These are phyloP conservation scores for Corapipo altera DNA, from an alignment of 2,113 vertebrate species.

Conservation along the genomic window DNA sequence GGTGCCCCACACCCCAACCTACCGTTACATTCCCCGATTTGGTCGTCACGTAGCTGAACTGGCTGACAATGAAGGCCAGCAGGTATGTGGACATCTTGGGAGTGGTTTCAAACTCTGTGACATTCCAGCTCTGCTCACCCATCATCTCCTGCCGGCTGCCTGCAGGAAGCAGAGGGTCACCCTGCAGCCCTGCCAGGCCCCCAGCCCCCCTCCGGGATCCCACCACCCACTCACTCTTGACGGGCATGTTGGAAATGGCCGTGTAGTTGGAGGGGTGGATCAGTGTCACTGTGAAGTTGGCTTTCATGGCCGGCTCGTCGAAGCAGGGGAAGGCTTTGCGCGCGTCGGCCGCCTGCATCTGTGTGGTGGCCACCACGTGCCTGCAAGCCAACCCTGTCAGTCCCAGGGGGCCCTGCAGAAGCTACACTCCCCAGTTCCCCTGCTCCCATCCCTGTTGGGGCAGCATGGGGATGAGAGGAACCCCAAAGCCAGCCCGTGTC, in stretches of 20 bases:
- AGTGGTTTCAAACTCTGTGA: slow-evolving; percentile 75
- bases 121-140: background rate
- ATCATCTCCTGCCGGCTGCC: fast-evolving
- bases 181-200: background rate
- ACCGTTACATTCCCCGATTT: background rate
- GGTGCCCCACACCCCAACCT: background rate
- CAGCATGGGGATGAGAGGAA: too few relatives aligned
- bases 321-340: slow-evolving; percentile 96
- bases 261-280: slow-evolving; percentile 48
- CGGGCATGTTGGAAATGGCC: slow-evolving; percentile 87
- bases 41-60: background rate
- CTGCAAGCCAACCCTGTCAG: slow-evolving; percentile 62
- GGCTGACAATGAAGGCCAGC: slow-evolving; percentile 84
- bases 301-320: slow-evolving; percentile 94
- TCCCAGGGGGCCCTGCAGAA: fast-evolving
- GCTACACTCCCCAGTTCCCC: background rate
- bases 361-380: slow-evolving; percentile 86
- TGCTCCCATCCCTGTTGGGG: background rate
- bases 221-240: slow-evolving; percentile 57
- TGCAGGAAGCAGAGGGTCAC: background rate
- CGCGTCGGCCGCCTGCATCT: slow-evolving; percentile 89
- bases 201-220: fast-evolving
- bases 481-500: too few relatives aligned
- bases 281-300: slow-evolving; percentile 82
- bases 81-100: slow-evolving; percentile 89